phyloP scores from a whole-genome alignment of 1,140 invertebrate species.

The Trinorchestia longiramus region DNA sequence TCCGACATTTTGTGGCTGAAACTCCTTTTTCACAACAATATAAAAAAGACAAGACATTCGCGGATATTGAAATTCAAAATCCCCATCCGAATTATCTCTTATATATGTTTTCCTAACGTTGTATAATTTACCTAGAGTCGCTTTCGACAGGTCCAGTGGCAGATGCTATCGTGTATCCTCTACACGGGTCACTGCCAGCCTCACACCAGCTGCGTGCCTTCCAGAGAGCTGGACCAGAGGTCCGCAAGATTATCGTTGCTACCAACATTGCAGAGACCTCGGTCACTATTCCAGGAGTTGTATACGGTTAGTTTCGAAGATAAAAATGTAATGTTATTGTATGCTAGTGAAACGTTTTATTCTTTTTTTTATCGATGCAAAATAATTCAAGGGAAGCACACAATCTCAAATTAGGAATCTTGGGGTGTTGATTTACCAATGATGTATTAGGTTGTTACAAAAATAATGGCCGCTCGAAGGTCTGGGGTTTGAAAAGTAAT shows the following conservation, averaged over 20 bases:
- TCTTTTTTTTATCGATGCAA: no score
- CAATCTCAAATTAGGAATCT: no score
- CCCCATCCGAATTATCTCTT: not conserved
- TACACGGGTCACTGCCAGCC: slow-evolving; percentile 91
- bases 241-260: slow-evolving; percentile 91
- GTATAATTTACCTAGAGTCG: not conserved
- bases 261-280: slow-evolving; percentile 99
- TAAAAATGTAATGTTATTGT: not conserved
- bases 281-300: slow-evolving; percentile 90
- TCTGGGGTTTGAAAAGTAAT: no score
- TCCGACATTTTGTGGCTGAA: no score
- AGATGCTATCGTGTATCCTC: slow-evolving; percentile 78
- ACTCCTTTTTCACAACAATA: no score
- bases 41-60: no score
- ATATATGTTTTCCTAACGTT: not conserved
- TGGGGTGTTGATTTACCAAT: no score
- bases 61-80: no score
- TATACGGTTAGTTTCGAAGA: slow-evolving; percentile 78
- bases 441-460: no score
- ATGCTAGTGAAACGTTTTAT: no score
- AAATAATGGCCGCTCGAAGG: no score
- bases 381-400: no score
- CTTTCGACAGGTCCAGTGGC: not conserved
- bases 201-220: slow-evolving; percentile 91
- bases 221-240: slow-evolving; percentile 79